A percentile compares a stretch with the other conserved stretches of the same genome.
phyloP scores from a whole-genome alignment of 1,140 invertebrate genomes.

The Varroa destructor region DNA sequence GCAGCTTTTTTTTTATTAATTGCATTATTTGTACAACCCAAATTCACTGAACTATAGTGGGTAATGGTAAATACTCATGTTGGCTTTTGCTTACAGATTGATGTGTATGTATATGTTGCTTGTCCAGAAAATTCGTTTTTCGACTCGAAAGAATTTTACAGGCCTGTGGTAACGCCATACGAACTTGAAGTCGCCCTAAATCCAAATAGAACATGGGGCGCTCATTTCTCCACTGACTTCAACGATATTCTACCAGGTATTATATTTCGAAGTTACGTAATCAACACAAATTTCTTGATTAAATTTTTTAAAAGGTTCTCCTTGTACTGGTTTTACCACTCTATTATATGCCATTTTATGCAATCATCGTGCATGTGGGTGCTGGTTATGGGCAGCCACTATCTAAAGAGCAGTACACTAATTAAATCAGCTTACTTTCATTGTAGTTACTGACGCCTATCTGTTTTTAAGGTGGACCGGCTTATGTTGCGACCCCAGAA shows the following conservation, averaged over 20 bases:
- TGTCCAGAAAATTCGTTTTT: slow-evolving; percentile 72
- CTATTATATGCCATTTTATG: slow-evolving; percentile 2
- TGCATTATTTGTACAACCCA: neutral
- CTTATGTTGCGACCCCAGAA: slow-evolving; percentile 28
- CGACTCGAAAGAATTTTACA: slow-evolving; percentile 69
- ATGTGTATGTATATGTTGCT: slow-evolving; percentile 74
- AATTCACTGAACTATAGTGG: neutral
- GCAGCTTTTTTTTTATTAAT: neutral
- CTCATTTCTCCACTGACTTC: slow-evolving; percentile 61
- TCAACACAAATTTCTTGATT: slow-evolving; percentile 13
- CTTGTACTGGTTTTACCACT: neutral
- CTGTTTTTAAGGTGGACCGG: slow-evolving; percentile 30
- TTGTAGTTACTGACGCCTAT: neutral
- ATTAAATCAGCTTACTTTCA: neutral
- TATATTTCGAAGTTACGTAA: slow-evolving; percentile 12
- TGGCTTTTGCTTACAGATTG: slow-evolving; percentile 46
- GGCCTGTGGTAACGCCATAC: slow-evolving; percentile 76
- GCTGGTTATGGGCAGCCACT: neutral
- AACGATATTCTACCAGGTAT: slow-evolving; percentile 54
- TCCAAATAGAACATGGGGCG: slow-evolving; percentile 47
- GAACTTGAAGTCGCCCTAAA: slow-evolving; percentile 78
- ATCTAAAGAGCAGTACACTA: neutral
- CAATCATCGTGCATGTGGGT: neutral
- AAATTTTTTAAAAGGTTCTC: slow-evolving; percentile 11
- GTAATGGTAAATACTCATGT: neutral